Evolutionary conservation across 1,140 invertebrate species (phyloP), one percentile per base, ranked within the genome.

Genomic region (Diachasmimorpha longicaudata): DNA sequence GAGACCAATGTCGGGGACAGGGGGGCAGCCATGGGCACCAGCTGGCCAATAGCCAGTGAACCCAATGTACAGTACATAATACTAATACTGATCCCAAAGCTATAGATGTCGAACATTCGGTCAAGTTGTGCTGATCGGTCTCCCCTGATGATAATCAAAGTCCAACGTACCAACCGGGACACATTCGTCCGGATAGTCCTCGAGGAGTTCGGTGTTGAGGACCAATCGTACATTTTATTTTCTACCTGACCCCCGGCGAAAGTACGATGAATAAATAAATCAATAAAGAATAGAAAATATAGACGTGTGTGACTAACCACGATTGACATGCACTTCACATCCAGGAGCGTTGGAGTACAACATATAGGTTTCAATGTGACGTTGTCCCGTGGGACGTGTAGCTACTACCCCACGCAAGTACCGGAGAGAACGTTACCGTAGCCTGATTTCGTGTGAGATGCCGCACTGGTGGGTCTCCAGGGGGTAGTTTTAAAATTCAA

Each of bases 1-100:
- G 86, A 79, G 87, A 84, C 68, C 9, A 23, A 9, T n/a, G n/a
- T n/a, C n/a, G n/a, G n/a, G n/a, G n/a, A 23, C 8, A 13, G 10
- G 58, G 58, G 23, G 10, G 19, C 66, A 72, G 79, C 81, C 73
- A 42, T 75, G 39, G 25, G 19, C 69, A 70, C 48, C 74, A 76
- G 74, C 74, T 76, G 74, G 68, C 74, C 74, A 71, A 76, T 76
- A 55, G 74, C 70, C 55, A 73, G 10, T 63, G 0, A 23, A 63
- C 23, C 13, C 58, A 63, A 63, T 63, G 58, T 63, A 63, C 23
- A 31, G 52, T 58, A 58, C 52, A 58, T 31, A 31, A 31, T 31
- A 31, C 31, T 63, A 37, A 69, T 69, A 69, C 39, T 19, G 69
- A 31, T 71, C 39, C 69, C 11, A 42, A 71, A 25, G 19, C 44